Evolutionary conservation across 2,888 invertebrate genomes (phyloP).

Genomic region (Euspilapteryx auroguttella): DNA sequence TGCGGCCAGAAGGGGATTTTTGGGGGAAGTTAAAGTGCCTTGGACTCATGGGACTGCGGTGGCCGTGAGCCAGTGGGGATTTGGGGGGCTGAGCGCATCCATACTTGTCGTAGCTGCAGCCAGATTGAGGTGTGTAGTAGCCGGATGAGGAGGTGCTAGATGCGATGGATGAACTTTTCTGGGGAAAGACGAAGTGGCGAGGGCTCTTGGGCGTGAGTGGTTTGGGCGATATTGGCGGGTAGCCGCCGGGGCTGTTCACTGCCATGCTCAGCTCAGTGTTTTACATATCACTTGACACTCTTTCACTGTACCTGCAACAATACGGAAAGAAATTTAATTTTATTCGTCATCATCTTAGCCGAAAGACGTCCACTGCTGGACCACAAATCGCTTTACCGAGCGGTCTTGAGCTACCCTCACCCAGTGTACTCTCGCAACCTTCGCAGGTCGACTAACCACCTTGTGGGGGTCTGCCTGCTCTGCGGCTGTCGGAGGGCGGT

Average conservation of each 20-base stretch:
- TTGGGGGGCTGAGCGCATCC: conserved; percentile 38
- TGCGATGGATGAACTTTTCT: conserved; percentile 53
- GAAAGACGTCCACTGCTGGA: too few species aligned
- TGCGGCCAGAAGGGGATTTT: conserved; percentile 41
- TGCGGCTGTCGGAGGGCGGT: too few species aligned
- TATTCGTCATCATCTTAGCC: too few species aligned
- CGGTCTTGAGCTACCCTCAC: too few species aligned
- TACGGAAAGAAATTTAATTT: conserved; percentile 11
- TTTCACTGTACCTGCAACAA: conserved; percentile 24
- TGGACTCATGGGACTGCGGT: conserved; percentile 61
- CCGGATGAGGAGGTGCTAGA: conserved; percentile 58
- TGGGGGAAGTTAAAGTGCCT: conserved; percentile 63
- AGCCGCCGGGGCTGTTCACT: conserved; percentile 62
- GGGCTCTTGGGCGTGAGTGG: conserved; percentile 59
- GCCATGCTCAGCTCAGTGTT: too few species aligned
- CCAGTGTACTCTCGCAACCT: too few species aligned
- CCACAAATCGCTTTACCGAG: too few species aligned
- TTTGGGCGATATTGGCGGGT: conserved; percentile 58
- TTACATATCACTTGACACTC: conserved; percentile 19
- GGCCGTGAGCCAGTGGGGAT: conserved; percentile 56
- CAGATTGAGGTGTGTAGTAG: conserved; percentile 58
- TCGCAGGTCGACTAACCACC: too few species aligned
- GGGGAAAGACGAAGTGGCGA: conserved; percentile 55
- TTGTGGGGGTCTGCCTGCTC: too few species aligned
- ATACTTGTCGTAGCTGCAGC: conserved; percentile 48